Evolutionary conservation across 2,113 vertebrate genomes (phyloP).

Genomic region (Ammodytes dubius): DNA sequence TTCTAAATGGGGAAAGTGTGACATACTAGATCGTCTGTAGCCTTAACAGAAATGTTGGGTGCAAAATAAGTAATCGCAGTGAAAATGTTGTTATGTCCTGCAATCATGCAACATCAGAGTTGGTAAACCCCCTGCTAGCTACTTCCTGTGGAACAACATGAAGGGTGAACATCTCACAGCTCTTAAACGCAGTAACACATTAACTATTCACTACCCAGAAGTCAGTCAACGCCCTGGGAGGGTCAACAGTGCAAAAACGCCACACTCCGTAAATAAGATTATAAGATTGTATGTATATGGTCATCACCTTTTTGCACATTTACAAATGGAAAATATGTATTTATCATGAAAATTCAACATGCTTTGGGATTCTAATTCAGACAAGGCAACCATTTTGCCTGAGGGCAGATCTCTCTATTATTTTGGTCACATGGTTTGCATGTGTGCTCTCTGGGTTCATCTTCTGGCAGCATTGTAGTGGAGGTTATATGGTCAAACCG

Average conservation of each 20-base stretch:
- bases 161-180: not conserved
- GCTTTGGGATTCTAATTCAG: not conserved
- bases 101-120: not conserved
- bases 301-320: constrained; percentile 1
- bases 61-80: not conserved
- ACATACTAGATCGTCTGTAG: not conserved
- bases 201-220: not conserved
- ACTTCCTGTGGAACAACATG: not conserved
- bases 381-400: not conserved
- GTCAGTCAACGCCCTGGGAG: not conserved
- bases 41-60: not conserved
- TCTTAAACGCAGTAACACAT: not conserved
- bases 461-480: not conserved
- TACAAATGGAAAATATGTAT: not conserved
- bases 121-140: not conserved
- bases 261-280: not conserved
- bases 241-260: not conserved
- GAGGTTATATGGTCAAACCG: not conserved
- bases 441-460: not conserved
- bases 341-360: not conserved
- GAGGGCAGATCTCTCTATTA: not conserved
- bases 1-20: not conserved
- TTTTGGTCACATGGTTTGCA: not conserved
- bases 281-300: not conserved
- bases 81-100: not conserved